Evolutionary conservation across 1,140 invertebrate genomes (phyloP).

Genomic region (Drosophila punjabiensis): DNA sequence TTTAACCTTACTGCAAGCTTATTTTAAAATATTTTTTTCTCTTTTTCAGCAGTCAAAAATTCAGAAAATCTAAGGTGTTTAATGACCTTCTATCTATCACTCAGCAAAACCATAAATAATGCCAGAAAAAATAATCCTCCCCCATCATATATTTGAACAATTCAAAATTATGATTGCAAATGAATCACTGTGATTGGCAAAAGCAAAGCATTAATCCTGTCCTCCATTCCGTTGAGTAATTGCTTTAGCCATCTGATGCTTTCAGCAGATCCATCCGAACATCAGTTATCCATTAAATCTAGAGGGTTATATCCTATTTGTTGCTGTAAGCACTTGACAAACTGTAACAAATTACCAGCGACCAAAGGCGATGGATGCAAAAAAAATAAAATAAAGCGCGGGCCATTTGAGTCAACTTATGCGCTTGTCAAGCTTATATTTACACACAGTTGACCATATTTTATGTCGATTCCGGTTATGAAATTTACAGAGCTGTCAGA

Average conservation of each 20-base stretch:
- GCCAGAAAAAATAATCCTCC: not conserved
- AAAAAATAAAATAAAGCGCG: constrained; percentile 17
- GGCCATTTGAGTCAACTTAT: constrained; percentile 60
- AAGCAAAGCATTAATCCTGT: constrained; percentile 30
- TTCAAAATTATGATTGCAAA: constrained; percentile 30
- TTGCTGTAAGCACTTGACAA: constrained; percentile 49
- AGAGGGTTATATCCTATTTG: constrained; percentile 14
- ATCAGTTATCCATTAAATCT: constrained; percentile 33
- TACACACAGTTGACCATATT: constrained; percentile 81
- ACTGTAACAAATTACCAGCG: constrained; percentile 51
- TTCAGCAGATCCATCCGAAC: constrained; percentile 2
- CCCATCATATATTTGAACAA: not conserved
- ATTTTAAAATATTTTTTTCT: not conserved
- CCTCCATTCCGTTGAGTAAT: constrained; percentile 31
- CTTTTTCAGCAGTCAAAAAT: not conserved
- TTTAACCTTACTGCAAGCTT: not conserved
- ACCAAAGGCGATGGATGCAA: not conserved
- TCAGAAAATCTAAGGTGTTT: not conserved
- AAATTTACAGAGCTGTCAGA: constrained; percentile 83
- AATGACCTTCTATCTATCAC: constrained; percentile 3
- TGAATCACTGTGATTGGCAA: constrained; percentile 34
- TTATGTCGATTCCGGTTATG: constrained; percentile 83
- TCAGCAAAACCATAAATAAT: constrained; percentile 13
- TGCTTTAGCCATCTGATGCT: constrained; percentile 36
- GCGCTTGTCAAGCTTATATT: constrained; percentile 75